Conservation (phyloP, 1,140 invertebrate genomes). For the Meloidogyne exigua region DNA sequence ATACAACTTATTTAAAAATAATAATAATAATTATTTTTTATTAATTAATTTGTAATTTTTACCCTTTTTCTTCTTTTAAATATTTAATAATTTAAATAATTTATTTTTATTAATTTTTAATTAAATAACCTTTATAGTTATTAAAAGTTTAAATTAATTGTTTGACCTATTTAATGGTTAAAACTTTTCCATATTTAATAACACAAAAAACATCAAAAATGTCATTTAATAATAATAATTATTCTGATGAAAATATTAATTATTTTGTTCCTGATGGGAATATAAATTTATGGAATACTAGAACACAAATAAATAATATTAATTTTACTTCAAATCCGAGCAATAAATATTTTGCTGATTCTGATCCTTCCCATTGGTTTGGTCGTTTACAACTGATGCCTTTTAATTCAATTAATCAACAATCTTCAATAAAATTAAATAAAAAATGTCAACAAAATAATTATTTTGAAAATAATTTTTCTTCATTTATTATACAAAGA, state of each 20-base stretch:
- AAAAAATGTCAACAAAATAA: not conserved
- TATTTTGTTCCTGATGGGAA: not conserved
- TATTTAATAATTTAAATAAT: no score
- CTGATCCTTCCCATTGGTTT: conserved; percentile 16
- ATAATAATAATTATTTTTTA: not conserved
- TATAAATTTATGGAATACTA: not conserved
- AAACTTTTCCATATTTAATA: not conserved
- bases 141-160: no score
- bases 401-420: not conserved
- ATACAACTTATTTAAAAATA: not conserved
- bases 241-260: conserved; percentile 5
- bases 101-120: no score
- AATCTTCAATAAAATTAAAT: not conserved
- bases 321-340: not conserved
- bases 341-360: not conserved
- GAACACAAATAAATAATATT: no score
- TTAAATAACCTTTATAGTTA: no score
- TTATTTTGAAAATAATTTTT: not conserved
- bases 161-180: not conserved
- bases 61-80: no score
- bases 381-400: not conserved
- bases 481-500: not conserved
- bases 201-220: not conserved
- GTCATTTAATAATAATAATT: not conserved
- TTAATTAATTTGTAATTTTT: not conserved